Evolutionary conservation across 1,140 invertebrate genomes (phyloP), one percentile per base, ranked within the genome.

Genomic region (Leptinotarsa undecemlineata): DNA sequence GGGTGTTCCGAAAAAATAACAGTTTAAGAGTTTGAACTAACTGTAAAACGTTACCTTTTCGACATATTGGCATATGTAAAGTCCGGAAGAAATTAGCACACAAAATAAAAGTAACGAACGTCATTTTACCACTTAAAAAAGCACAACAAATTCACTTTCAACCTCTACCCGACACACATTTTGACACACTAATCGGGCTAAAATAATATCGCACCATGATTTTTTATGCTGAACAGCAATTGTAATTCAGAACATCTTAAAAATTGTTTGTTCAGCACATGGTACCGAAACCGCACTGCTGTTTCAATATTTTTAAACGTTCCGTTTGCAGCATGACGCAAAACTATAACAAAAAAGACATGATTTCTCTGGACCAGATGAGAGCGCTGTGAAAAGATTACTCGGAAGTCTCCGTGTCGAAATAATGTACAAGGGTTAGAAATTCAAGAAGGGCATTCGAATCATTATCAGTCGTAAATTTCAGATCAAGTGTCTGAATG

Each of bases 251-350:
- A 57, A 17, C 17, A 57, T 57, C 51, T 57, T 57, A 15, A 57
- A 57, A n/a, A 57, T 57, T 57, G 51, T 57, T 17, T 57, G 51
- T 57, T 57, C 51, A 57, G 51, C 51, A 57, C 51, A 57, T 57
- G 51, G 51, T 57, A 57, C 51, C 51, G 51, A 57, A 15, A 57
- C 15, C 51, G 51, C 15, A 57, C 51, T 42, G 33, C 33, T 57
- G 17, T 57, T 57, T 57, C 14, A 57, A 57, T 57, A 57, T 57
- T 57, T 57, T 57, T 57, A 57, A 57, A 57, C 51, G 15, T 57
- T 15, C 14, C 51, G 51, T 57, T 57, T 42, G 33, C 33, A 42
- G 51, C 51, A 57, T 57, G 51, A 57, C 51, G 51, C 51, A 57
- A 57, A 57, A 15, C n/a, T 57, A 19, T 57, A 15, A 57, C 51